Conservation (phyloP, 2,888 invertebrate genomes). For the Papilio elwesi region DNA sequence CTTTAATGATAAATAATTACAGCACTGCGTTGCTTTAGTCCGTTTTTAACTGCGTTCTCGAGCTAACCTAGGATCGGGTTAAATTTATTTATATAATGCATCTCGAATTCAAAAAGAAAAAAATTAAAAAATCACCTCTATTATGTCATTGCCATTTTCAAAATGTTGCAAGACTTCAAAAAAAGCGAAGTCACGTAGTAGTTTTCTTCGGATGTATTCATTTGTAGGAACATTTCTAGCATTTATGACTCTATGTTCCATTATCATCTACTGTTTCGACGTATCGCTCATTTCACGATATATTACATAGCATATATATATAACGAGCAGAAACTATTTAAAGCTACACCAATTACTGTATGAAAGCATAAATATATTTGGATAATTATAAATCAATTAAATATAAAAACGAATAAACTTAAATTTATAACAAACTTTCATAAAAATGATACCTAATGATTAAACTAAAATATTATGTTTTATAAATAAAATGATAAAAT, state of each 20-base stretch:
- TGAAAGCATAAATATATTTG: neutral
- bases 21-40: conserved; percentile 9
- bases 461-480: too few species aligned
- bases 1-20: conserved; percentile 39
- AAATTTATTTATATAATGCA: conserved; percentile 7
- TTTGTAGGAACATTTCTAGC: neutral
- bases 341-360: neutral
- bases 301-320: too few species aligned
- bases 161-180: neutral
- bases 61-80: neutral
- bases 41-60: conserved; percentile 17
- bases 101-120: neutral
- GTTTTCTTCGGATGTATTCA: neutral
- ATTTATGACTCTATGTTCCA: neutral
- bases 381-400: neutral
- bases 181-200: neutral
- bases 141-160: neutral
- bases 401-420: neutral
- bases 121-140: neutral
- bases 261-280: conserved; percentile 5
- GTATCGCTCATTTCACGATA: neutral
- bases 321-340: conserved; percentile 1
- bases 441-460: too few species aligned
- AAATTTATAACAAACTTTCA: too few species aligned
- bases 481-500: too few species aligned